Evolutionary conservation across 2,113 vertebrate species (phyloP).

Genomic region (Phasianus colchicus): DNA sequence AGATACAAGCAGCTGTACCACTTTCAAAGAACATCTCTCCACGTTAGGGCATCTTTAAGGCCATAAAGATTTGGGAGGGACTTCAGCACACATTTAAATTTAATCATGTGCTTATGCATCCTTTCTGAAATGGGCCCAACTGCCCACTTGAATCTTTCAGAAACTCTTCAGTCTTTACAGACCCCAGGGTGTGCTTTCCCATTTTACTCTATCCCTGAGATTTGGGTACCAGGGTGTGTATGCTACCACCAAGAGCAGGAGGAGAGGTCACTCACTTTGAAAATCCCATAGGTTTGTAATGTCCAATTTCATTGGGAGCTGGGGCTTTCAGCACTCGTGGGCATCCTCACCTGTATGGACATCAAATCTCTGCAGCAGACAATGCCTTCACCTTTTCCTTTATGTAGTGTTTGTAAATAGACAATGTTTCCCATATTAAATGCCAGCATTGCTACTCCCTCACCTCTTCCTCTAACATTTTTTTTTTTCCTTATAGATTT

Average conservation of each 20-base stretch:
- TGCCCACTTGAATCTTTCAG: background rate
- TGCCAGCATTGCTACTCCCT: background rate
- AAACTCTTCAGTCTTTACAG: background rate
- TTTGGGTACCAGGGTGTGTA: background rate
- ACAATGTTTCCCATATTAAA: background rate
- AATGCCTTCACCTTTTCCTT: background rate
- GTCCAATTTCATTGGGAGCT: background rate
- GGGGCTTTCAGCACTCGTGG: background rate
- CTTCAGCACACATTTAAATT: background rate
- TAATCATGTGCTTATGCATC: background rate
- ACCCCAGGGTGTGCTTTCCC: background rate
- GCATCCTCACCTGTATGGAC: background rate
- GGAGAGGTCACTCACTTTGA: background rate
- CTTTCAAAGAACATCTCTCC: background rate
- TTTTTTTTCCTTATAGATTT: background rate
- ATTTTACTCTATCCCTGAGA: background rate
- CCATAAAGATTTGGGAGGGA: background rate
- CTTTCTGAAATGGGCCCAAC: background rate
- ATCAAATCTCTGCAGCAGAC: background rate
- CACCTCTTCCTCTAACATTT: background rate
- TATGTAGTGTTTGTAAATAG: background rate
- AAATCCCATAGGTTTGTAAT: background rate
- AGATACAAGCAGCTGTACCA: background rate
- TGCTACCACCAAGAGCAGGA: background rate
- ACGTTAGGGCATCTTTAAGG: background rate